Base-by-base conservation (phyloP, 2,888 invertebrate genomes). In the Ptycholaimellus sp. region DNA sequence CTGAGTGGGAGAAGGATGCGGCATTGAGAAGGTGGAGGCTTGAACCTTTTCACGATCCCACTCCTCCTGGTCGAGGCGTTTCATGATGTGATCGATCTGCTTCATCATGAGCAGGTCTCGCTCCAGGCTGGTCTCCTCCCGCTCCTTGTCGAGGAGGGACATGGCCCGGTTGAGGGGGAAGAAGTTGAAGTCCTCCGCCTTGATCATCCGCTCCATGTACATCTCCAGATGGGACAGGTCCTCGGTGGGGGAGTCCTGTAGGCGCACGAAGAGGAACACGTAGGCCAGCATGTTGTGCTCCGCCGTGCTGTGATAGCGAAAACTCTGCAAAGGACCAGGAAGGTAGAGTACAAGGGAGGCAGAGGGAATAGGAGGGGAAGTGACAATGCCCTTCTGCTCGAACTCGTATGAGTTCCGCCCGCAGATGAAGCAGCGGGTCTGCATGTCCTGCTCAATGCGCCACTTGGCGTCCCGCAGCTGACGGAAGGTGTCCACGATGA, bases 401-500 rank as follows among this genome's bases (percentile, higher is more conserved):
- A 37, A 37, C 19, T 37, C 37, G 14, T 37, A 37, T 25, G 27
- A 27, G 25, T 23, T 19, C 2, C 33, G 25, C 2, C 28, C 37
- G 16, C 37, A 37, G 14, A 32, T 32, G 22, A 37, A 37, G 19
- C 37, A 37, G 5, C 18, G 32, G 6, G 37, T 37, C 23, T 32
- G 27, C 14, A 25, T 31, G 18, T 37, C 37, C 3, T 33, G 25
- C n/a, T 37, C 37, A 2, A 14, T 37, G 2, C 33, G 17, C 32
- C 32, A 37, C 14, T 33, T 33, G 19, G 25, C 33, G 20, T 37
- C 37, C 5, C 37, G 14, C 21, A 37, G 33, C n/a, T 37, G 37
- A 5, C 37, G 25, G 16, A 37, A 37, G 9, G 37, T 37, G 37
- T 37, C 37, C 3, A 37, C 37, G 28, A 37, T 37, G 19, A 37